These are phyloP conservation scores for Aporrectodea caliginosa DNA, from an alignment of 1,140 invertebrate species.

Conservation along the genomic window DNA sequence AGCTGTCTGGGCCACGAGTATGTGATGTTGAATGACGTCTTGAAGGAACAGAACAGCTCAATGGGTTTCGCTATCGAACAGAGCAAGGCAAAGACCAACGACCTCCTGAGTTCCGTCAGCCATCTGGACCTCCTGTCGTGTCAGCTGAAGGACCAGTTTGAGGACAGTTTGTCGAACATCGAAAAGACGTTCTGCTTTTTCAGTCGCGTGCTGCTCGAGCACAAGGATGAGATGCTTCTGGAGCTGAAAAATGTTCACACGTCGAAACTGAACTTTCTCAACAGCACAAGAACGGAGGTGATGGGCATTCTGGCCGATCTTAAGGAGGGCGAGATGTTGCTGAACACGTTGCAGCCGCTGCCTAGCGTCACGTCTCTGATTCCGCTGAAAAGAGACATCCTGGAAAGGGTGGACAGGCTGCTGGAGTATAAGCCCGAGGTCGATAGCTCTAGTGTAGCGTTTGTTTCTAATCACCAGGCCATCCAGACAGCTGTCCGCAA, in stretches of 20 bases:
- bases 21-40: background rate
- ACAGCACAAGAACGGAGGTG: background rate
- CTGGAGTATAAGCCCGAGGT: constrained; percentile 80
- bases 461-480: constrained; percentile 92
- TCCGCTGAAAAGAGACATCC: background rate
- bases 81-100: background rate
- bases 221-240: background rate
- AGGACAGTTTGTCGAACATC: background rate
- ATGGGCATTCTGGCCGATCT: background rate
- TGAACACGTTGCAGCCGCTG: background rate
- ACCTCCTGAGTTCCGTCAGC: background rate
- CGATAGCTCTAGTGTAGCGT: constrained; percentile 67
- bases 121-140: background rate
- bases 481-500: constrained; percentile 90
- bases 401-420: constrained; percentile 60
- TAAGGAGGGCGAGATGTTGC: background rate
- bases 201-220: background rate
- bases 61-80: background rate
- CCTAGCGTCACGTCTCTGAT: background rate
- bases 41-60: background rate
- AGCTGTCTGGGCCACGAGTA: background rate
- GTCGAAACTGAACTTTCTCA: background rate
- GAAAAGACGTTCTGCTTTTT: background rate
- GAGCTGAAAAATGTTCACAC: background rate
- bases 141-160: background rate